Percentiles rank a stretch among this genome's conserved stretches.
phyloP scores from a whole-genome alignment of 2,888 invertebrate genomes.

The Aelia acuminata region DNA sequence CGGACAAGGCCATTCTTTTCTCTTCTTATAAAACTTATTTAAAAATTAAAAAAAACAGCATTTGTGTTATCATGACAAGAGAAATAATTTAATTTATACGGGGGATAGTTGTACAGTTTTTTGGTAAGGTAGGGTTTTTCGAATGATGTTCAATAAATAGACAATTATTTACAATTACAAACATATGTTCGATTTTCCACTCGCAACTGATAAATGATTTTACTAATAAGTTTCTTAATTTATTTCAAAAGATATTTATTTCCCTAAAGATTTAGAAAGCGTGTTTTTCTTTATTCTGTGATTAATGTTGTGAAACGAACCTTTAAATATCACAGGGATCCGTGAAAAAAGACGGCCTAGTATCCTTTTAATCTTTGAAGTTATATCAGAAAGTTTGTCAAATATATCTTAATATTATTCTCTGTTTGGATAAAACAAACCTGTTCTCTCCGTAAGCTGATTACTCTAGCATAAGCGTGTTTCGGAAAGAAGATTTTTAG shows the following conservation, averaged over 20 bases:
- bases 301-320: background rate
- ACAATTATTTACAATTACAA: too few relatives aligned
- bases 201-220: background rate
- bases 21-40: too few relatives aligned
- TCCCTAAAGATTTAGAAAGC: background rate
- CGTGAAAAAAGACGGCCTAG: background rate
- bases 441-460: background rate
- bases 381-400: conserved; percentile 16
- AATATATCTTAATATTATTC: background rate
- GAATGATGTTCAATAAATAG: too few relatives aligned
- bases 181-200: too few relatives aligned
- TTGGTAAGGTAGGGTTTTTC: too few relatives aligned
- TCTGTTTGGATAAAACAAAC: background rate
- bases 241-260: background rate
- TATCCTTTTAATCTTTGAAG: background rate
- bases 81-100: too few relatives aligned
- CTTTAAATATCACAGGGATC: background rate
- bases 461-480: background rate
- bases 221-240: background rate
- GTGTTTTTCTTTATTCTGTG: background rate
- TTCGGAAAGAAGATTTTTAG: background rate
- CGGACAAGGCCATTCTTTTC: too few relatives aligned
- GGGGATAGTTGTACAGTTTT: too few relatives aligned
- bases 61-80: too few relatives aligned
- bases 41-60: too few relatives aligned